Conservation (phyloP, 1,140 invertebrate species). For the Lepidotrigona ventralis region DNA sequence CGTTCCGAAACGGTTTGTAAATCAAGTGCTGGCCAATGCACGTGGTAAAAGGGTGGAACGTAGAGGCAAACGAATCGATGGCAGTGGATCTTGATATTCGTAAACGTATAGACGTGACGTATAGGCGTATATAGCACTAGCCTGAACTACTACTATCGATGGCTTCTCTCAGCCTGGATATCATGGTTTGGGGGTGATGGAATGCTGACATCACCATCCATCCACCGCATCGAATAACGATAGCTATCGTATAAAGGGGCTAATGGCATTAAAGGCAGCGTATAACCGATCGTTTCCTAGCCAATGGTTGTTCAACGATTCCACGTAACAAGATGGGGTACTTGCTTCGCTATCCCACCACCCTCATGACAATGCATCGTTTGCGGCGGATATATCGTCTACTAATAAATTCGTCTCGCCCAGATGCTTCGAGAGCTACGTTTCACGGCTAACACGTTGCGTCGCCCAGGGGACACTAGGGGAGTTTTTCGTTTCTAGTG, state of each 20-base stretch:
- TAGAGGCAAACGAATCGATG: slow-evolving; percentile 25
- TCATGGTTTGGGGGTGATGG: slow-evolving; percentile 54
- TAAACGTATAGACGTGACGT: slow-evolving; percentile 18
- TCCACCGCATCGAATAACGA: slow-evolving; percentile 61
- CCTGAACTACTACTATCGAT: slow-evolving; percentile 27
- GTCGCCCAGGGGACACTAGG: no score
- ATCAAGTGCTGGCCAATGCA: not conserved
- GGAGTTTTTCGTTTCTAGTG: not conserved
- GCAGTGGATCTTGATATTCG: slow-evolving; percentile 27
- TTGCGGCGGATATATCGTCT: slow-evolving; percentile 34
- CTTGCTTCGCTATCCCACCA: not conserved
- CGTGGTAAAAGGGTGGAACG: slow-evolving; percentile 14
- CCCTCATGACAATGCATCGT: not conserved
- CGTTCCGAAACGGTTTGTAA: not conserved
- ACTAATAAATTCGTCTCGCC: slow-evolving; percentile 38
- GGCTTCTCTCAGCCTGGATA: slow-evolving; percentile 16
- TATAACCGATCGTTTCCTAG: slow-evolving; percentile 51
- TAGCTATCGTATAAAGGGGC: slow-evolving; percentile 56
- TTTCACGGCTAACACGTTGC: not conserved
- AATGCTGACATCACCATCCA: slow-evolving; percentile 64
- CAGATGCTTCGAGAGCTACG: no score
- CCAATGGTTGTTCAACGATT: not conserved
- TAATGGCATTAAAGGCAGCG: slow-evolving; percentile 61
- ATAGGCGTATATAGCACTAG: not conserved
- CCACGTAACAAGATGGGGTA: slow-evolving; percentile 27